Percentiles rank a stretch among this genome's conserved stretches.
These are phyloP conservation scores for Lytechinus variegatus DNA, from an alignment of 35 echinoderm and acorn worm genomes.

Conservation along the genomic window DNA sequence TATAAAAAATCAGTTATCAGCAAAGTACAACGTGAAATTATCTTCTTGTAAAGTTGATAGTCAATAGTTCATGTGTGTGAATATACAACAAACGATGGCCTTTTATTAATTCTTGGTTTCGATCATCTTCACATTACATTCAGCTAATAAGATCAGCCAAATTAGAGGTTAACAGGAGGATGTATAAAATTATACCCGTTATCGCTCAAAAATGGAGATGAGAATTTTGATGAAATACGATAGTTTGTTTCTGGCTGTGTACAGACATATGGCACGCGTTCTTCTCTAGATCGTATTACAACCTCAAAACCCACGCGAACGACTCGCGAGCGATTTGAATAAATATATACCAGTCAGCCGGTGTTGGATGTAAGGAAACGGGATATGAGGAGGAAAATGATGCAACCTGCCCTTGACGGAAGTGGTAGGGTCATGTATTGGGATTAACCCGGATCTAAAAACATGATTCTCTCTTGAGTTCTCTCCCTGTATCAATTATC, in stretches of 20 bases:
- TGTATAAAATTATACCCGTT: background rate
- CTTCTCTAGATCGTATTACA: background rate
- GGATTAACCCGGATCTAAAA: constrained; percentile 9
- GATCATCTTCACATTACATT: background rate
- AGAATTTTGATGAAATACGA: background rate
- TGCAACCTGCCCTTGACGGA: constrained; percentile 7
- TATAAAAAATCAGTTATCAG: no score
- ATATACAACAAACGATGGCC: background rate
- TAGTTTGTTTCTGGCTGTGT: background rate
- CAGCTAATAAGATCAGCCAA: background rate
- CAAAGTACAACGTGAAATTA: no score
- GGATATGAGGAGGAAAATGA: background rate
- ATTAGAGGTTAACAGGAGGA: background rate
- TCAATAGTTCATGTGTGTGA: no score
- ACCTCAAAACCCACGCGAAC: background rate
- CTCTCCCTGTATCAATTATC: background rate
- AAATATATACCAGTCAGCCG: background rate
- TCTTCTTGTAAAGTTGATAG: no score
- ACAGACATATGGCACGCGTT: background rate
- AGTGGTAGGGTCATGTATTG: background rate
- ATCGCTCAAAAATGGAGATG: background rate
- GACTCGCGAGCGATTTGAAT: background rate
- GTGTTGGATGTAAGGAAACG: background rate
- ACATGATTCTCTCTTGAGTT: background rate
- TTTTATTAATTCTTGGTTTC: background rate